A percentile compares a stretch with the other conserved stretches of the same genome.
Conservation (phyloP, 2,113 vertebrate genomes). For the Channa maculata region DNA sequence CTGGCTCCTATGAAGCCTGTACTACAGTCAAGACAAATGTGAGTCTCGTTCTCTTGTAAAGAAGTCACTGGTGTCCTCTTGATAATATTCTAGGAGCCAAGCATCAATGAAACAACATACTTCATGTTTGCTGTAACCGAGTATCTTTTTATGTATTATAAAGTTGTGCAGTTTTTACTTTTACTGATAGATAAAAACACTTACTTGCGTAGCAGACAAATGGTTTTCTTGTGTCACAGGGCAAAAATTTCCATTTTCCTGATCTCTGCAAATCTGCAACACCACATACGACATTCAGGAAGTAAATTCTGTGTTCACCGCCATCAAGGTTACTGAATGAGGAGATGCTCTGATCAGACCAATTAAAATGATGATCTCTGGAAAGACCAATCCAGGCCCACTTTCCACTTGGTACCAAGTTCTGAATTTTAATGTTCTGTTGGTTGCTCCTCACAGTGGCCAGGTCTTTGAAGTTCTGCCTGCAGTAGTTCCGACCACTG, state of each 20-base stretch:
- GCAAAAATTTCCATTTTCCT: accelerated
- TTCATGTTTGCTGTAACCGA: too few relatives aligned
- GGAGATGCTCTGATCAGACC: slow-evolving; percentile 10
- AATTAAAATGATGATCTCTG: neutral
- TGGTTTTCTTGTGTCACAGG: neutral
- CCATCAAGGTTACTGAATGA: neutral
- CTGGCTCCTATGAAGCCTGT: too few relatives aligned
- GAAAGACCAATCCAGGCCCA: slow-evolving; percentile 20
- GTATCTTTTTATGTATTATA: too few relatives aligned
- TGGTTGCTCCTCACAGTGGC: neutral
- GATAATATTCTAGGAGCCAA: too few relatives aligned
- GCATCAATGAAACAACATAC: too few relatives aligned
- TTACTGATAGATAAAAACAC: too few relatives aligned
- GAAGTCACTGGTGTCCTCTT: too few relatives aligned
- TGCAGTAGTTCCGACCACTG: slow-evolving; percentile 8
- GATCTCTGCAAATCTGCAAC: accelerated
- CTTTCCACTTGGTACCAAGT: accelerated
- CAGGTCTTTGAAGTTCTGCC: neutral
- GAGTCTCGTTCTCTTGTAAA: too few relatives aligned
- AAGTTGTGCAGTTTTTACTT: too few relatives aligned
- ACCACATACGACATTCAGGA: neutral
- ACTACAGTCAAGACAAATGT: too few relatives aligned
- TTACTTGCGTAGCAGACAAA: slow-evolving; percentile 30
- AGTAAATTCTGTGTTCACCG: too few relatives aligned
- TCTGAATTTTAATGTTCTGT: too few relatives aligned